Evolutionary conservation across 1,140 invertebrate species (phyloP).

Genomic region (Octopus bimaculoides): DNA sequence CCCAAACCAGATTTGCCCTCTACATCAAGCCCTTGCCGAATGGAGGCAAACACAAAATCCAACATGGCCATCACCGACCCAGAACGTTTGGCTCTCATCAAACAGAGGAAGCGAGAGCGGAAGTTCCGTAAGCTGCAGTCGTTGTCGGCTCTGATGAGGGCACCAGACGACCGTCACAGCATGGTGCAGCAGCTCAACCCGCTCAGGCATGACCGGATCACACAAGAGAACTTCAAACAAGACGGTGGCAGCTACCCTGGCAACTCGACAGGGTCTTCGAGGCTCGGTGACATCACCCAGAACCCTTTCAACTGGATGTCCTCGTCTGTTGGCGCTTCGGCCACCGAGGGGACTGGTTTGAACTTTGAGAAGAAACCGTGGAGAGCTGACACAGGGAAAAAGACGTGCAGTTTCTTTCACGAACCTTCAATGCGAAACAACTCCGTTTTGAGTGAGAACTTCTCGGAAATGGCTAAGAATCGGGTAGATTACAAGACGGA

Average conservation of each 20-base stretch:
- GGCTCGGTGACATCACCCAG: background rate
- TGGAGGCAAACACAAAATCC: background rate
- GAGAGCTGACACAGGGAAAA: background rate
- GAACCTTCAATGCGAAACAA: background rate
- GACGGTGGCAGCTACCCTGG: background rate
- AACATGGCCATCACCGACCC: background rate
- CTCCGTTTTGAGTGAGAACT: background rate
- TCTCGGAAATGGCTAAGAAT: background rate
- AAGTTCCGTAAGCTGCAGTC: slow-evolving; percentile 2
- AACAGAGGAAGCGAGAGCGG: background rate
- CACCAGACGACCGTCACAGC: background rate
- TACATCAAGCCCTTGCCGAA: no score
- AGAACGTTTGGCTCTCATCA: background rate
- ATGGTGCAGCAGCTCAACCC: background rate
- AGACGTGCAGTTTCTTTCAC: background rate
- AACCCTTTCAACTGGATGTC: background rate
- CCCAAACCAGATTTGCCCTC: no score
- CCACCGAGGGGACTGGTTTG: background rate
- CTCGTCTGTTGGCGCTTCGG: background rate
- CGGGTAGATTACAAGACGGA: background rate
- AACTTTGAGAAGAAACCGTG: background rate
- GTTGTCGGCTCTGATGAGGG: background rate
- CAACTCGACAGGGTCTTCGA: background rate
- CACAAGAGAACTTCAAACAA: background rate
- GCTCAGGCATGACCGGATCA: background rate